Evolutionary conservation across 1,140 invertebrate species (phyloP), one percentile per base, ranked within the genome.

Genomic region (Hycleus phaleratus): DNA sequence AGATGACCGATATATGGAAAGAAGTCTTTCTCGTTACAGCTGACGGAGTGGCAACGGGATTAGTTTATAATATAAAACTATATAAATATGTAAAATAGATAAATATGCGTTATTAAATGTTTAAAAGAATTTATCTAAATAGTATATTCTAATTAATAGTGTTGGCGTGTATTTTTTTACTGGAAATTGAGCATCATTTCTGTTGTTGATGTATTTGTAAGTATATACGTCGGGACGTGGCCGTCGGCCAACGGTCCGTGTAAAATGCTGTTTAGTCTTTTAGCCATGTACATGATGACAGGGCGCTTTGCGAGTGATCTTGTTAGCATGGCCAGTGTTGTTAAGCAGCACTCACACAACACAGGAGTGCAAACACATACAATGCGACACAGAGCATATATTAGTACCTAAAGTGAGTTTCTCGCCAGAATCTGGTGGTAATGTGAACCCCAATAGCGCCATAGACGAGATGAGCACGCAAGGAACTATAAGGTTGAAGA

Each of bases 401-500:
- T 32, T 69, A 62, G 52, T 58, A 66, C 66, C 96, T 77, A 99
- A 80, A 56, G 95, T 97, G 66, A 99, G 83, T 79, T 99, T 99
- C 77, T 99, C 97, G 66, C 97, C 96, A 43, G 95, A 98, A 72
- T 98, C 95, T 32, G 96, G 95, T 51, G 97, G 96, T 68, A 99
- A 79, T 46, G 95, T 96, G 79, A 99, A 99, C 38, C 95, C 95
- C 66, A 99, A 80, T 56, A 98, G 83, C 48, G 96, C 96, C 91
- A 99, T 95, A 56, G 94, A 96, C 56, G 95, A 95, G 71, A 98
- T 95, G 70, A 98, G 85, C 56, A 98, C 93, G 78, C 96, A 98
- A 56, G 97, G 97, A 68, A 98, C 94, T 74, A 99, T 98, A 68
- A 99, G 84, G 81, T 99, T 99, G 84, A 98, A 98, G 78, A 97